Evolutionary conservation across 2,888 invertebrate species (phyloP).

Genomic region (Omphaloscelis lunosa): DNA sequence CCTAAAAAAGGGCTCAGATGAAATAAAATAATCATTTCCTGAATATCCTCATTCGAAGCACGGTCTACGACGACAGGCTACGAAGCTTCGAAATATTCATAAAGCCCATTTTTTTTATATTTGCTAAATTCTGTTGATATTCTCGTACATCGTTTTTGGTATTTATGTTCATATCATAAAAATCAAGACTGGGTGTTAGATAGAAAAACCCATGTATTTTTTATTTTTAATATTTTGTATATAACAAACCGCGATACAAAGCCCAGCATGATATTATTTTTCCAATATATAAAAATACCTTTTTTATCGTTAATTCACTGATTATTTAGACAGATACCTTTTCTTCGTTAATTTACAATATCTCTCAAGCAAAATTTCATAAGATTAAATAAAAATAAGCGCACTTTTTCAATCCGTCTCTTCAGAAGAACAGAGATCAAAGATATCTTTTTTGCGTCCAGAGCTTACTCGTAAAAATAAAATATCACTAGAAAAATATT

Average conservation of each 20-base stretch:
- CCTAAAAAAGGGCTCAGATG: background rate
- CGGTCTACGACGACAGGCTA: background rate
- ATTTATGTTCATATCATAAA: background rate
- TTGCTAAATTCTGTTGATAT: background rate
- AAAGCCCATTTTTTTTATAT: background rate
- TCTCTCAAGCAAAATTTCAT: conserved; percentile 12
- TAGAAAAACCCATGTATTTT: background rate
- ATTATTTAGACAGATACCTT: conserved; percentile 5
- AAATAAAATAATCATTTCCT: background rate
- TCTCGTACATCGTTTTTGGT: background rate
- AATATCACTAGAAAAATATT: conserved; percentile 89
- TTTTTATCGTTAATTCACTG: background rate
- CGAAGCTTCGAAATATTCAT: background rate
- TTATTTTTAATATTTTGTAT: background rate
- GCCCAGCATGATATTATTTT: background rate
- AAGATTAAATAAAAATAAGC: conserved; percentile 63
- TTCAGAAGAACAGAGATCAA: conserved; percentile 80
- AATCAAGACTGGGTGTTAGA: background rate
- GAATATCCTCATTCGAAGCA: background rate
- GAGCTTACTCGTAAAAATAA: conserved; percentile 81
- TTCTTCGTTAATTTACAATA: conserved; percentile 9
- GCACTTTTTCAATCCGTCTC: conserved; percentile 57
- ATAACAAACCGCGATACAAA: background rate
- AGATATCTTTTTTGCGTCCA: conserved; percentile 74
- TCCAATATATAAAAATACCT: conserved; percentile 6